Percentiles rank a stretch among this genome's conserved stretches.
phyloP scores from a whole-genome alignment of 2,113 vertebrate species.

The Pteronura brasiliensis region DNA sequence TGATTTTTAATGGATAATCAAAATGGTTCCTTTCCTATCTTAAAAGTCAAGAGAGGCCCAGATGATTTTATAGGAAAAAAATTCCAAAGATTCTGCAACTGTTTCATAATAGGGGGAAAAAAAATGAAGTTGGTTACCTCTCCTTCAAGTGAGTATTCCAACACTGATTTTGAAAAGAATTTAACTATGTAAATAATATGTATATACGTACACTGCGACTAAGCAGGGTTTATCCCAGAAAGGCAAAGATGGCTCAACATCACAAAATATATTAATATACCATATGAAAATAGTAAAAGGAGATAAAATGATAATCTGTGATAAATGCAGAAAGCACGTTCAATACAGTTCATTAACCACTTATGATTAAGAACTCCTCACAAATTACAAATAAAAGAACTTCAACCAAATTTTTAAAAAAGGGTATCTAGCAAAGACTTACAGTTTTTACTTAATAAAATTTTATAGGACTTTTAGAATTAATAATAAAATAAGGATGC shows the following conservation, averaged over 20 bases:
- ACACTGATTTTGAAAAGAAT: not conserved
- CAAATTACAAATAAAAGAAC: not conserved
- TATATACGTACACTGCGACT: not conserved
- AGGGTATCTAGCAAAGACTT: not conserved
- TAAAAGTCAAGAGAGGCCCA: not conserved
- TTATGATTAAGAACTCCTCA: not conserved
- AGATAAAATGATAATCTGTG: not conserved
- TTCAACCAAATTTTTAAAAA: not conserved
- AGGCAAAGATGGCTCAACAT: not conserved
- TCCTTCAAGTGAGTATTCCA: not conserved
- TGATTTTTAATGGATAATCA: not conserved
- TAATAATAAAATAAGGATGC: not conserved
- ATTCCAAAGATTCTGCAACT: not conserved
- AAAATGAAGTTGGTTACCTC: not conserved
- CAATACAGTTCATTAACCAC: not conserved
- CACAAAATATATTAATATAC: not conserved
- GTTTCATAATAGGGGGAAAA: not conserved
- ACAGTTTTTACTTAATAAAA: conserved; percentile 13
- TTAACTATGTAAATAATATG: not conserved
- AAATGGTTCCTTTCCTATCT: not conserved
- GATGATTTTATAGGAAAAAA: not conserved
- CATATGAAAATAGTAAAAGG: not conserved
- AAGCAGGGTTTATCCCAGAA: not conserved
- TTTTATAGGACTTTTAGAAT: not conserved
- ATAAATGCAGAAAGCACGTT: not conserved